Evolutionary conservation across 1,140 invertebrate species (phyloP), one percentile per base, ranked within the genome.

Genomic region (Trachelipus rathkii): DNA sequence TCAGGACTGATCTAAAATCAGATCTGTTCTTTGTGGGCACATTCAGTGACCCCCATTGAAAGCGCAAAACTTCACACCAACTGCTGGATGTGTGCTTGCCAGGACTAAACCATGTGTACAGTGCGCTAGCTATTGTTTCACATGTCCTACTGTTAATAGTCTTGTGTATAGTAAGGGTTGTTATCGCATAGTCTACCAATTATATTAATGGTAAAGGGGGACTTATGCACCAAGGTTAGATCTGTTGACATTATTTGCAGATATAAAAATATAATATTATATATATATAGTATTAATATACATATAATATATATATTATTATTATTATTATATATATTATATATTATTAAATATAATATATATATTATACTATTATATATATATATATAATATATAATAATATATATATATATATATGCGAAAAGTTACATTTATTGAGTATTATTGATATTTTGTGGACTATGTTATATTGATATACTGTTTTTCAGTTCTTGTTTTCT

Each of bases 151-250:
- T 81, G 79, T 81, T 81, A 78, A 81, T 81, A 81, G 79, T 78
- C 79, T 81, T 81, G 79, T 81, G 79, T 81, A 81, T 81, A 81
- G 79, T 81, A 81, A 81, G 79, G 77, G 77, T 81, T 81, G 79
- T 80, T 80, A 80, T 81, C 78, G 79, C 79, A 81, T 81, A 81
- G 79, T 81, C 79, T 81, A 81, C 77, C 79, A 81, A 78, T 81
- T 81, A 81, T 81, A 60, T 60, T 15, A 77, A 78, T 81, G 79
- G 79, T 81, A 81, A 81, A 81, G n/a, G n/a, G 79, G 79, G 78
- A 75, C 19, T 78, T 81, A n/a, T 78, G 79, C 79, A 77, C 78
- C 77, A n/a, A n/a, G n/a, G n/a, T n/a, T n/a, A n/a, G n/a, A n/a
- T n/a, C n/a, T n/a, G n/a, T n/a, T n/a, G n/a, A n/a, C n/a, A n/a